Evolutionary conservation across 2,113 vertebrate genomes (phyloP).

Genomic region (Hippocampus comes): DNA sequence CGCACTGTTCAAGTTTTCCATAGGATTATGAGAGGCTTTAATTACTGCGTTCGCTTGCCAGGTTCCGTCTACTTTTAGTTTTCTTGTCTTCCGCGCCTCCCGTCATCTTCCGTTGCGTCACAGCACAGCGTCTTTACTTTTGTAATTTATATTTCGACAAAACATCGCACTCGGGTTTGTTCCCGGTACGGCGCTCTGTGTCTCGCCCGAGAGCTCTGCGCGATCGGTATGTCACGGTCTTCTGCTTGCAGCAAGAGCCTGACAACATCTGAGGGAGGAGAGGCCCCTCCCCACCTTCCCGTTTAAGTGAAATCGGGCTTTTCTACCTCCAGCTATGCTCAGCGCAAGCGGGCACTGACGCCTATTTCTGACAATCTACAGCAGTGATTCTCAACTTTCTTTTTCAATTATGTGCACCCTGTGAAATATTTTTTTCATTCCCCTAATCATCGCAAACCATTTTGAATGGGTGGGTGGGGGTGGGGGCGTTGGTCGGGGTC

Average conservation of each 20-base stretch:
- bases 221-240: slow-evolving; percentile 35
- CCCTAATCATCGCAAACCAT: too few species aligned
- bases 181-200: slow-evolving; percentile 15
- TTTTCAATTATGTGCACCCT: too few species aligned
- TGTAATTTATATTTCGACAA: background rate
- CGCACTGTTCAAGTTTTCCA: slow-evolving; percentile 34
- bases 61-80: slow-evolving; percentile 4
- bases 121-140: background rate
- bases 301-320: background rate
- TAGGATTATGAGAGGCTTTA: background rate
- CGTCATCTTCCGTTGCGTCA: slow-evolving; percentile 20
- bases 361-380: slow-evolving; percentile 48
- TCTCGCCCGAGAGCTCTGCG: slow-evolving; percentile 43
- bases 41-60: background rate
- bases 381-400: too few species aligned
- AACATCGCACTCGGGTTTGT: background rate
- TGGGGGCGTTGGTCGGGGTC: too few species aligned
- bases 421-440: too few species aligned
- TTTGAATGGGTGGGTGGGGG: too few species aligned
- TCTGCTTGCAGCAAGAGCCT: slow-evolving; percentile 29
- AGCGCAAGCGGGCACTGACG: slow-evolving; percentile 18
- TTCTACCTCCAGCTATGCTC: background rate
- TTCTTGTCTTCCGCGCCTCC: background rate
- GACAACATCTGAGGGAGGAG: slow-evolving; percentile 61
- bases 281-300: slow-evolving; percentile 1